A percentile compares a stretch with the other conserved stretches of the same genome.
phyloP scores from a whole-genome alignment of 1,140 invertebrate species.

The Gonioctena quinquepunctata region DNA sequence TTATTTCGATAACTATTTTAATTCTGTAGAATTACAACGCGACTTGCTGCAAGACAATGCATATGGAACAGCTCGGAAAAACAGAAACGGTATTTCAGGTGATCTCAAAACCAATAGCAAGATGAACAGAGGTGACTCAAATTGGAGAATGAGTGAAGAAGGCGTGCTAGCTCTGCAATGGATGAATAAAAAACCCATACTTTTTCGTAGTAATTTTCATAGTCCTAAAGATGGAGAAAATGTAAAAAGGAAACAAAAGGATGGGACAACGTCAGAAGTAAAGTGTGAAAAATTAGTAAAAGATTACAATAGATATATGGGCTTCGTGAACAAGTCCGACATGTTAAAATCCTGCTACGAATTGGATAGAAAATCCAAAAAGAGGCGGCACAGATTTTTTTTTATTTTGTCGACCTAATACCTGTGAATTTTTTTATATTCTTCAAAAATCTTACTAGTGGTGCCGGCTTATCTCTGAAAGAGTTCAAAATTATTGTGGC shows the following conservation, averaged over 20 bases:
- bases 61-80: slow-evolving; percentile 46
- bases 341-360: slow-evolving; percentile 47
- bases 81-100: slow-evolving; percentile 34
- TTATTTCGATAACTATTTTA: slow-evolving; percentile 50
- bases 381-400: slow-evolving; percentile 47
- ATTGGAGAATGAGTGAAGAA: slow-evolving; percentile 44
- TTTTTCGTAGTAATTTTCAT: slow-evolving; percentile 53
- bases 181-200: slow-evolving; percentile 52
- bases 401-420: not conserved
- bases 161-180: slow-evolving; percentile 49
- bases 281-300: slow-evolving; percentile 31
- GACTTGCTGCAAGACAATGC: slow-evolving; percentile 27
- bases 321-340: slow-evolving; percentile 52
- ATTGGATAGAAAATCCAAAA: slow-evolving; percentile 48
- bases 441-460: not conserved
- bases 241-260: slow-evolving; percentile 42
- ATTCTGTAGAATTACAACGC: slow-evolving; percentile 37
- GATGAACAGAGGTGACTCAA: slow-evolving; percentile 47
- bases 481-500: not conserved
- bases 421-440: not conserved
- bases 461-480: not conserved
- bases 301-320: slow-evolving; percentile 54
- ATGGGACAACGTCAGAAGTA: not conserved
- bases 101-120: slow-evolving; percentile 44
- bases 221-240: slow-evolving; percentile 37